Base-by-base conservation (phyloP, 2,113 vertebrate genomes). In the Cyanoderma ruficeps region DNA sequence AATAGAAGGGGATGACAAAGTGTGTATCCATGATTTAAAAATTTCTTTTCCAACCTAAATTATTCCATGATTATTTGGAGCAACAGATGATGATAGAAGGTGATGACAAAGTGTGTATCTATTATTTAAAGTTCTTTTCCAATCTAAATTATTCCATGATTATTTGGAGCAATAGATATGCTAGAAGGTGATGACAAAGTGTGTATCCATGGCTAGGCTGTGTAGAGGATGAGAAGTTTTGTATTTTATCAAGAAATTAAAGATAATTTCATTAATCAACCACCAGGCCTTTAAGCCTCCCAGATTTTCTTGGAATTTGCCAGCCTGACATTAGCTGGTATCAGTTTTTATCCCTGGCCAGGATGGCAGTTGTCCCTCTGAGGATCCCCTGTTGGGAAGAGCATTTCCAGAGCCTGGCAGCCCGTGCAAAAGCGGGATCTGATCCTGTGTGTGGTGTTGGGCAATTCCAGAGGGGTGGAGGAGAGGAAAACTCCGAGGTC, bases 241-340 rank as follows among this genome's bases (percentile, higher is more conserved):
- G 11, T 12, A 2, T 44, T 64, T 19, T 71, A 0, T 39, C 8
- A 23, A 21, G 19, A 65, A 84, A 42, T 46, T 13, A 7, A 0
- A 35, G 31, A 25, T 42, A 21, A 80, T 81, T 57, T 33, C 7
- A 52, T n/a, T 64, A 68, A 72, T 57, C 30, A 31, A 3, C 25
- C 25, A 11, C 3, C 3, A 1, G 89, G 8, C 27, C 44, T 76
- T 35, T 71, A 70, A 94, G 8, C 15, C 28, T 85, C 61, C 7
- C 6, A 42, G 24, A 15, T 80, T 49, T 83, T 37, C 23, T 11
- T 69, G 71, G 53, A 41, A 53, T 77, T 56, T 72, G 5, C 49
- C 59, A n/a, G 69, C 27, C 33, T 74, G 65, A 13, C 57, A 39
- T 75, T 46, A 35, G 14, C 17, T 83, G 61, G 25, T 41, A 7